phyloP scores from a whole-genome alignment of 2,888 invertebrate species.

The Pachycephus smyrnensis region DNA sequence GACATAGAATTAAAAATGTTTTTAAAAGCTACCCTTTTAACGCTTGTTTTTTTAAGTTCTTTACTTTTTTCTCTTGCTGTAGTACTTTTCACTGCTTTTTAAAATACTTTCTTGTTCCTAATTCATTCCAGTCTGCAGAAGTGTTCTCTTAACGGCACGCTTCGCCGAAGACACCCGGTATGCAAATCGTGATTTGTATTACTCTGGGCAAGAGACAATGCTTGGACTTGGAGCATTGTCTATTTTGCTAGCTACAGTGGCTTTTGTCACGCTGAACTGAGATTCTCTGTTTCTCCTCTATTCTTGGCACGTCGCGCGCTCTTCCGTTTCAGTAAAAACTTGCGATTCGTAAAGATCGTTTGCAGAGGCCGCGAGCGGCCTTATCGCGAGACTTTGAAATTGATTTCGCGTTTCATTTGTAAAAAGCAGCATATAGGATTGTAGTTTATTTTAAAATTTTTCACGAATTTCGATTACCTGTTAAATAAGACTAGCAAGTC shows the following conservation, averaged over 20 bases:
- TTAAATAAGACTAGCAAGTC: not conserved
- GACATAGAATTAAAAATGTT: not conserved
- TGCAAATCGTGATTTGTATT: slow-evolving; percentile 21
- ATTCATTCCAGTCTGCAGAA: not conserved
- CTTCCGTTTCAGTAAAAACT: slow-evolving; percentile 5
- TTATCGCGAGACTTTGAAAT: not conserved
- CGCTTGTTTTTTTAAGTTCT: not conserved
- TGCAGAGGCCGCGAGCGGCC: not conserved
- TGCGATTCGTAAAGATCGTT: slow-evolving; percentile 2
- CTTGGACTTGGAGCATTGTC: slow-evolving; percentile 18
- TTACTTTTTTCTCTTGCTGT: not conserved
- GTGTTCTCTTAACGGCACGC: not conserved
- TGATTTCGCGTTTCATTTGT: not conserved
- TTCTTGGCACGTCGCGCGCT: slow-evolving; percentile 6
- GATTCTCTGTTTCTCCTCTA: not conserved
- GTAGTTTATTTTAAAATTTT: not conserved
- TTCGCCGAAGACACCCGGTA: slow-evolving; percentile 10
- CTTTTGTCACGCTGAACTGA: slow-evolving; percentile 10
- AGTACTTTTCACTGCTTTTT: not conserved
- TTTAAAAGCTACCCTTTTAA: not conserved
- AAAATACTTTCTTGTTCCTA: not conserved
- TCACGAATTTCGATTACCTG: not conserved
- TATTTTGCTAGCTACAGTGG: slow-evolving; percentile 15
- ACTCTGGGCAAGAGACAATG: slow-evolving; percentile 18
- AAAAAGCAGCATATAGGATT: not conserved